These are phyloP conservation scores for Drosophila pruinosa DNA, from an alignment of 1,140 invertebrate genomes.

Conservation along the genomic window DNA sequence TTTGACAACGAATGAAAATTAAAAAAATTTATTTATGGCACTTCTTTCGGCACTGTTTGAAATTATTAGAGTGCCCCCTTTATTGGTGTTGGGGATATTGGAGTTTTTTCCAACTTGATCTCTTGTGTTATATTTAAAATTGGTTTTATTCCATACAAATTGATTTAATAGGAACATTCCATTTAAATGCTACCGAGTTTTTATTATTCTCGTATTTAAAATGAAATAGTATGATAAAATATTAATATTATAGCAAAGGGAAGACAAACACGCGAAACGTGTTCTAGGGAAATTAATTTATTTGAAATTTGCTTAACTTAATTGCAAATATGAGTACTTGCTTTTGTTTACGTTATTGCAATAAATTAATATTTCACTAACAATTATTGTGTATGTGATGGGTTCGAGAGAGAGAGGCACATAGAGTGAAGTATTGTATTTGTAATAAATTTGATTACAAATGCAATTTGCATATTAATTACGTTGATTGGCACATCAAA, in stretches of 20 bases:
- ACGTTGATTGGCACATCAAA: not conserved
- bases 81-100: not conserved
- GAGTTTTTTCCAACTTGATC: not conserved
- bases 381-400: not conserved
- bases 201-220: not conserved
- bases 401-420: not conserved
- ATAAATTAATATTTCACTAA: constrained; percentile 8
- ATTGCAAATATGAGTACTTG: not conserved
- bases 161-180: not conserved
- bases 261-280: not conserved
- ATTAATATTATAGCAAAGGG: not conserved
- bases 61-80: not conserved
- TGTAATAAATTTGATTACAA: not conserved
- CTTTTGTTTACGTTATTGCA: not conserved
- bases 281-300: not conserved
- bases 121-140: not conserved
- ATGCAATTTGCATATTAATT: constrained; percentile 27
- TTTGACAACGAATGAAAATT: constrained; percentile 40
- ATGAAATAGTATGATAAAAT: not conserved
- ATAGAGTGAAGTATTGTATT: not conserved
- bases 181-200: not conserved
- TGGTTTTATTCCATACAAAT: not conserved
- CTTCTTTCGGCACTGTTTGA: constrained; percentile 3
- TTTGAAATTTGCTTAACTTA: not conserved
- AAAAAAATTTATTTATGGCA: constrained; percentile 44